These are phyloP conservation scores for Cuculus canorus DNA, from an alignment of 2,797 vertebrate genomes.

Conservation along the genomic window DNA sequence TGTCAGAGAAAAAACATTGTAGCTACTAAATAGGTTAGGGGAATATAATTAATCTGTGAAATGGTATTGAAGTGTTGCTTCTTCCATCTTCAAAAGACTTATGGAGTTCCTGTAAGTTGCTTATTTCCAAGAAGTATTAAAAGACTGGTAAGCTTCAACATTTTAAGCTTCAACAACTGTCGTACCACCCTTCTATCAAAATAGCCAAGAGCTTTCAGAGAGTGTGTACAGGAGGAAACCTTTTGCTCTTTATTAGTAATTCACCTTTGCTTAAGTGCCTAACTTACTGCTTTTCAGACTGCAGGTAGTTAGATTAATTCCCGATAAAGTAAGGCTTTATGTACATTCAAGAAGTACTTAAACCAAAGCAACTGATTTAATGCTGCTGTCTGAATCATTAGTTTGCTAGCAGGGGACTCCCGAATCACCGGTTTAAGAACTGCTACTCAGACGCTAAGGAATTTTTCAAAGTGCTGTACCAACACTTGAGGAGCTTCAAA, in stretches of 20 bases:
- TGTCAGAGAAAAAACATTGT: neutral
- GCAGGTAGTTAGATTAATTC: conserved; percentile 46
- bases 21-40: neutral
- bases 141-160: neutral
- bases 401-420: conserved; percentile 40
- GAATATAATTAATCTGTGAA: neutral
- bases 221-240: neutral
- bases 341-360: conserved; percentile 44
- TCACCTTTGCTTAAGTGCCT: conserved; percentile 26
- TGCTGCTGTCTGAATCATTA: conserved; percentile 49
- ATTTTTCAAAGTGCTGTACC: conserved; percentile 52
- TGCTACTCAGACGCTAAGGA: conserved; percentile 1
- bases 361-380: conserved; percentile 63
- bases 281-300: conserved; percentile 18
- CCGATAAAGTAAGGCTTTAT: conserved; percentile 40
- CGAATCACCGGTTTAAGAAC: conserved; percentile 45
- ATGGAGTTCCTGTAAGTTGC: neutral
- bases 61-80: neutral
- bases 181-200: neutral
- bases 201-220: neutral
- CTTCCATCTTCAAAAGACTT: neutral
- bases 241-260: conserved; percentile 16
- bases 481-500: conserved; percentile 45
- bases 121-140: neutral
- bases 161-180: neutral